Percentiles rank a stretch among this genome's conserved stretches.
These are phyloP conservation scores for Drosophila trapezifrons DNA, from an alignment of 1,140 invertebrate genomes.

Conservation along the genomic window DNA sequence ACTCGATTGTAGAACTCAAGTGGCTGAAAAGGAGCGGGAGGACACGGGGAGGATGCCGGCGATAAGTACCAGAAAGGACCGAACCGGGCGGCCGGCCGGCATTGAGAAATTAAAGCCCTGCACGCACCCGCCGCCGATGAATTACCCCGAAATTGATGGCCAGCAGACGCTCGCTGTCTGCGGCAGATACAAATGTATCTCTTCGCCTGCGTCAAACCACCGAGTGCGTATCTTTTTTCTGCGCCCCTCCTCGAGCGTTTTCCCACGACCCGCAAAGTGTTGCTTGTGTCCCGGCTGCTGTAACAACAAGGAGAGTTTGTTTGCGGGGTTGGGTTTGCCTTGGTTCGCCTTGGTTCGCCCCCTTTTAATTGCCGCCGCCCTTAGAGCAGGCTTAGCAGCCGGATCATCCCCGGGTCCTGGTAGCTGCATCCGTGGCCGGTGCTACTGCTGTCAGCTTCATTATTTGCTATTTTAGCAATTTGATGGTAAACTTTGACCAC, in stretches of 20 bases:
- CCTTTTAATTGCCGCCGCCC: constrained; percentile 78
- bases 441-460: constrained; percentile 72
- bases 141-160: constrained; percentile 75
- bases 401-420: constrained; percentile 66
- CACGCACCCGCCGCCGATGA: constrained; percentile 54
- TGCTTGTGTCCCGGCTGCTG: constrained; percentile 63
- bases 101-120: constrained; percentile 78
- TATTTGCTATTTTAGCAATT: constrained; percentile 83
- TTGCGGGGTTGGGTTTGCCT: constrained; percentile 14
- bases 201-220: constrained; percentile 66
- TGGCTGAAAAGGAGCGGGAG: constrained; percentile 32
- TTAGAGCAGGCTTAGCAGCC: constrained; percentile 58
- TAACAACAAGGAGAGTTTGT: constrained; percentile 57
- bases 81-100: constrained; percentile 13
- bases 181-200: constrained; percentile 79
- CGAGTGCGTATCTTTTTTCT: constrained; percentile 58
- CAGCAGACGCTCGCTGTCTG: constrained; percentile 76
- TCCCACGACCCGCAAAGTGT: constrained; percentile 71
- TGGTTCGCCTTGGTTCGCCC: constrained; percentile 32
- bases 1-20: constrained; percentile 74
- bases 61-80: constrained; percentile 66
- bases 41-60: constrained; percentile 30
- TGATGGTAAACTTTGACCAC: constrained; percentile 77
- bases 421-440: constrained; percentile 5
- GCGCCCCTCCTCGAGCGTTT: constrained; percentile 36